These are phyloP conservation scores for Rhagonycha lutea DNA, from an alignment of 2,888 invertebrate species.

Conservation along the genomic window DNA sequence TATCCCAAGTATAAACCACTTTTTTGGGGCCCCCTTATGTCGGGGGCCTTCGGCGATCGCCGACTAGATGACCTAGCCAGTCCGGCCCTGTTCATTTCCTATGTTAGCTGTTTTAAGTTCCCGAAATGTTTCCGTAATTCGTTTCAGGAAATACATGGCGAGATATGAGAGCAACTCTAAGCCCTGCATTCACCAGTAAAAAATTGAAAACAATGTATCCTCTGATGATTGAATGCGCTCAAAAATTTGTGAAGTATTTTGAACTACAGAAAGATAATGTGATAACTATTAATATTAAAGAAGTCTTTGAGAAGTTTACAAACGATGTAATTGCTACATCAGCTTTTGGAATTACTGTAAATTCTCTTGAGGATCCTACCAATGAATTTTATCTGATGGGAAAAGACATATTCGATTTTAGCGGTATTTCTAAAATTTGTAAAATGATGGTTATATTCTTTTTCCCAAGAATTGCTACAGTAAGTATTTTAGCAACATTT, in stretches of 20 bases:
- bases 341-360: no score
- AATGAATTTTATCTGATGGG: constrained; percentile 62
- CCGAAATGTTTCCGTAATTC: neutral
- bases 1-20: no score
- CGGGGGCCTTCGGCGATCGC: no score
- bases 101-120: no score
- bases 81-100: no score
- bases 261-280: constrained; percentile 30
- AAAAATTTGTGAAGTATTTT: constrained; percentile 38
- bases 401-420: constrained; percentile 53
- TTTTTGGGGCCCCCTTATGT: no score
- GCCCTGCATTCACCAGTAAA: constrained; percentile 22
- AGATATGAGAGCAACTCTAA: constrained; percentile 15
- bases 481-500: neutral
- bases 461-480: constrained; percentile 12
- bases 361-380: constrained; percentile 47
- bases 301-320: constrained; percentile 54
- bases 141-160: constrained; percentile 20
- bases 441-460: no score
- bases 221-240: constrained; percentile 24
- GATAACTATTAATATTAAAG: constrained; percentile 52
- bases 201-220: constrained; percentile 23
- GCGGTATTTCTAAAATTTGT: neutral
- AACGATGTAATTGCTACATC: constrained; percentile 60
- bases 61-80: no score